A percentile compares a stretch with the other conserved stretches of the same genome.
phyloP scores from a whole-genome alignment of 92 coral and sea anemone genomes.

The Zoanthus gigantus region DNA sequence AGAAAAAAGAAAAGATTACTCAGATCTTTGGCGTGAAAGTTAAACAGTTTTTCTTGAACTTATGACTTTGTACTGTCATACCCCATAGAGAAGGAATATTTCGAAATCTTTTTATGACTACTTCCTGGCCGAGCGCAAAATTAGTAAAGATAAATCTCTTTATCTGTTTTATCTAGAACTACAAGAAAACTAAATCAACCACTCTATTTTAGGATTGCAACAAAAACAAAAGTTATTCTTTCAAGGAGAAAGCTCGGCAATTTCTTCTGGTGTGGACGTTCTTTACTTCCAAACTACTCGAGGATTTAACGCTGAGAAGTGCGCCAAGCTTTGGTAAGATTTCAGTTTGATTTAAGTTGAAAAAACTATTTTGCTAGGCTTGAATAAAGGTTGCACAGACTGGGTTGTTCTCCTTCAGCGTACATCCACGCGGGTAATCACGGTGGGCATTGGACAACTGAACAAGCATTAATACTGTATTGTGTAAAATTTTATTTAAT shows the following conservation, averaged over 20 bases:
- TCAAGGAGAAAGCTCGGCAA: constrained; percentile 72
- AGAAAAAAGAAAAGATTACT: too few relatives aligned
- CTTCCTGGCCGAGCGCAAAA: too few relatives aligned
- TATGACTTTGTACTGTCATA: too few relatives aligned
- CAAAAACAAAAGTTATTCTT: constrained; percentile 30
- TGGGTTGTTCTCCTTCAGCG: not conserved
- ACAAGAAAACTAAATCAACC: too few relatives aligned
- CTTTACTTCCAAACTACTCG: constrained; percentile 84
- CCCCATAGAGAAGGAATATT: too few relatives aligned
- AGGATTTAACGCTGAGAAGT: constrained; percentile 91
- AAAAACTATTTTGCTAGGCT: not conserved
- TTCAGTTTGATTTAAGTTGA: not conserved
- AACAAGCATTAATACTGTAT: not conserved
- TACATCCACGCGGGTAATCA: too few relatives aligned
- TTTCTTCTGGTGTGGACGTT: constrained; percentile 93
- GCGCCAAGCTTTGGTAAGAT: constrained; percentile 93
- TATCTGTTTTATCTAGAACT: too few relatives aligned
- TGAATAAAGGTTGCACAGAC: not conserved
- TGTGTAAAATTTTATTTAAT: too few relatives aligned
- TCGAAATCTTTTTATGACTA: too few relatives aligned
- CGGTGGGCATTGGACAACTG: not conserved
- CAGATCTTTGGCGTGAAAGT: too few relatives aligned
- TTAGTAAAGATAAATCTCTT: too few relatives aligned
- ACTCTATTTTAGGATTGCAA: constrained; percentile 48
- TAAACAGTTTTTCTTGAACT: too few relatives aligned